phyloP scores from a whole-genome alignment of 2,888 invertebrate genomes.

The Cephus pygmeus region DNA sequence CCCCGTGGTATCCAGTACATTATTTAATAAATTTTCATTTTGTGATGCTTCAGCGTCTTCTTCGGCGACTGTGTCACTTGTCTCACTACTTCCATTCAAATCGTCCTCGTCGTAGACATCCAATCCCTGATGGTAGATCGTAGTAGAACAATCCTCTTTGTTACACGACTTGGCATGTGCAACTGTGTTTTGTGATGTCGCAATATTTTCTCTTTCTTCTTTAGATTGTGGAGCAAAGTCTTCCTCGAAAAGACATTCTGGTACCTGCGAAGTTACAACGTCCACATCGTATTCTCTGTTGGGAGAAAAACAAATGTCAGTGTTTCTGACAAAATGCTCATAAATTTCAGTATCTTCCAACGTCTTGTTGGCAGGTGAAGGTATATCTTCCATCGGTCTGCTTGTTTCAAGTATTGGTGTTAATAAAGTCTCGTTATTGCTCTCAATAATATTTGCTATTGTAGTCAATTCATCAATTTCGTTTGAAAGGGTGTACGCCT shows the following conservation, averaged over 20 bases:
- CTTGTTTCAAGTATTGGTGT: neutral
- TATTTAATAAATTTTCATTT: neutral
- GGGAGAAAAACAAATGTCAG: neutral
- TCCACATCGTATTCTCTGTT: conserved; percentile 34
- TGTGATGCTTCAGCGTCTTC: neutral
- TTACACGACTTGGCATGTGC: neutral
- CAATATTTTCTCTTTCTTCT: neutral
- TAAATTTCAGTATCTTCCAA: neutral
- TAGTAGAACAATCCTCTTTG: neutral
- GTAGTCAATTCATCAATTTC: neutral
- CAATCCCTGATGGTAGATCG: conserved; percentile 21
- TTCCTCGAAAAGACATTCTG: conserved; percentile 36
- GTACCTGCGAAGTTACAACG: conserved; percentile 34
- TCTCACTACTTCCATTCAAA: conserved; percentile 16
- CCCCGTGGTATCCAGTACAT: neutral
- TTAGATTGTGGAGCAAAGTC: conserved; percentile 28
- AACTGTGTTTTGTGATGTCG: neutral
- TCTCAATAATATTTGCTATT: neutral
- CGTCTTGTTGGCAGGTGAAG: neutral
- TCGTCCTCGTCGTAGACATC: conserved; percentile 31
- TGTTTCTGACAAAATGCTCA: neutral
- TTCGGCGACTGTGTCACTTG: neutral
- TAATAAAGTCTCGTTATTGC: neutral
- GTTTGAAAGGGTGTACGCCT: neutral
- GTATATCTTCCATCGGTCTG: neutral